Evolutionary conservation across 2,888 invertebrate genomes (phyloP), one percentile per base, ranked within the genome.

Genomic region (Onthophagus sagittarius): DNA sequence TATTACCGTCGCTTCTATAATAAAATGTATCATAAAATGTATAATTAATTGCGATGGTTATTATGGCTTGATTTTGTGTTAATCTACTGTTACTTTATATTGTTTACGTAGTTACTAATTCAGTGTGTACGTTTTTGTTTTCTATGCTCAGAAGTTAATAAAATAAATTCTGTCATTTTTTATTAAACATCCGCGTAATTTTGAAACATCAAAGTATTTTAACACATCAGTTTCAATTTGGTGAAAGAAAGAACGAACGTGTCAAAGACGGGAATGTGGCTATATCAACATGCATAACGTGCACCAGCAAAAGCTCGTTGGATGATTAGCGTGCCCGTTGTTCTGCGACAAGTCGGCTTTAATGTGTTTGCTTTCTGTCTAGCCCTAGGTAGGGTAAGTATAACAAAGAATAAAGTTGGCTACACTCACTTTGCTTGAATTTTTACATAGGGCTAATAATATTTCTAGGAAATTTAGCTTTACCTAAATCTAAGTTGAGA

Each of bases 281-380:
- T 67, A 32, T 67, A 67, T 67, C 67, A 67, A 67, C 67, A 67
- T 67, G n/a, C 23, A 67, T 2, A 23, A 67, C 23, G 67, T 31
- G 39, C 39, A 53, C 23, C 23, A 9, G 32, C n/a, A 67, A 67
- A 32, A 67, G 31, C 23, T n/a, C 23, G 67, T 6, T n/a, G 31
- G 31, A 31, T 67, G 67, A 67, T 67, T 67, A 67, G 67, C 67
- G 15, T 67, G 31, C 67, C 67, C 9, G 67, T 67, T 67, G 67
- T 67, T 67, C 31, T 13, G 31, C 31, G 67, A 67, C 67, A 67
- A 67, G 67, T 67, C 67, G 67, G 67, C 67, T 67, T 7, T 67
- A 67, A 67, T 67, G 67, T 67, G 32, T 67, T 67, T 67, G 67
- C 67, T 23, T 32, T 67, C 67, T 11, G 39, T 53, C 39, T 53